These are phyloP conservation scores for Cheilosia vulpina DNA, from an alignment of 2,888 invertebrate genomes.

Conservation along the genomic window DNA sequence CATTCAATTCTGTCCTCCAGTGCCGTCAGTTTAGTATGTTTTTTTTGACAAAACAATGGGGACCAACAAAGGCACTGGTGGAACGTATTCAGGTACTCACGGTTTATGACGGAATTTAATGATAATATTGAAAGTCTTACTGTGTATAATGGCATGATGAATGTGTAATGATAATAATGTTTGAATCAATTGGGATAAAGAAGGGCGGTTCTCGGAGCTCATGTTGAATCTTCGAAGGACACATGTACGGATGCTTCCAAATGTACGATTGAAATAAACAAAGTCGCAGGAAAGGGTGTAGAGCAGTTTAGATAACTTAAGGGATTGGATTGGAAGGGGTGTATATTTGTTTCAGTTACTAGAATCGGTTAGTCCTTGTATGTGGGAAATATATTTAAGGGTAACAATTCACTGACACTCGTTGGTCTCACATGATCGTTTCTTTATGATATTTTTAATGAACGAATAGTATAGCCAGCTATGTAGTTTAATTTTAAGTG, in stretches of 20 bases:
- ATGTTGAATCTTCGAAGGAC: background rate
- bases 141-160: conserved; percentile 18
- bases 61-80: background rate
- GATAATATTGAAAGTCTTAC: conserved; percentile 53
- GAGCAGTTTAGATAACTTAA: background rate
- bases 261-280: background rate
- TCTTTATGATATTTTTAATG: too few relatives aligned
- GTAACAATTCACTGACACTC: too few relatives aligned
- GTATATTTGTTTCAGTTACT: too few relatives aligned
- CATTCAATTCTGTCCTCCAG: conserved; percentile 5
- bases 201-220: background rate
- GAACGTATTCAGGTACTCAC: conserved; percentile 26
- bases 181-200: background rate
- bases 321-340: background rate
- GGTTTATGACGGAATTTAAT: conserved; percentile 38
- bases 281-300: background rate
- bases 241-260: too few relatives aligned
- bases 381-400: too few relatives aligned
- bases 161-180: conserved; percentile 19
- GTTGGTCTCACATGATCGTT: too few relatives aligned
- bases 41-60: conserved; percentile 27
- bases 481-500: too few relatives aligned
- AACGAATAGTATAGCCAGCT: too few relatives aligned
- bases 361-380: too few relatives aligned
- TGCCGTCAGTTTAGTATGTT: conserved; percentile 20